Base-by-base conservation (phyloP, 2,797 vertebrate species). In the Pangasius djambal region DNA sequence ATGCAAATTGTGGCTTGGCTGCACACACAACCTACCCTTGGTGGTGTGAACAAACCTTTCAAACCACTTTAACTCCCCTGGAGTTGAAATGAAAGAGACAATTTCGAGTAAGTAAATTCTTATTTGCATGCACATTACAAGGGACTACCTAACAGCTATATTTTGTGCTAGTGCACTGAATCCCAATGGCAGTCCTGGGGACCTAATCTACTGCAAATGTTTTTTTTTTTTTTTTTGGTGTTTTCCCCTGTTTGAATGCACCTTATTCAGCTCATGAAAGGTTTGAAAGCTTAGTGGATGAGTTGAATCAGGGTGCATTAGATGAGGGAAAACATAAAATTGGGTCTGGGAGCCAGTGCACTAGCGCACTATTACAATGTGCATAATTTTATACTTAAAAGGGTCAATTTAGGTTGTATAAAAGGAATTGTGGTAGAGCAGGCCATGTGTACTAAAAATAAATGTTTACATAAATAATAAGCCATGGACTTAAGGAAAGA, bases 1-100 rank as follows among this genome's bases (percentile, higher is more conserved):
- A 94, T 94, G 93, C 91, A 95, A 94, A 93, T 94, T 34, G 67
- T 72, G 63, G 88, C 89, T 91, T 87, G 83, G 90, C 91, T 90
- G 87, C 12, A 85, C 88, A 92, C 88, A 92, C 87, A 90, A 78
- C 87, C 85, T 72, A 79, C 83, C 88, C 91, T 90, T 88, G 86
- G 75, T 28, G 55, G 67, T 69, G 69, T 79, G 55, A 89, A 81
- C 86, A 87, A 91, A 88, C 74, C 57, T 55, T 31, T 77, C 31
- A 81, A 57, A 74, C 55, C 70, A 61, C 52, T 69, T 63, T 50
- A 70, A 50, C 15, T 48, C 55, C 77, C 61, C 61, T n/a, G 4
- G 69, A 88, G 61, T 78, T 86, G 28, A 61, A 52, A 86, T 87
- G 86, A 90, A 79, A 86, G 75, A 85, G 57, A 70, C 18, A 86